These are phyloP conservation scores for Cavia aperea DNA, from an alignment of 2,113 vertebrate genomes.

Conservation along the genomic window DNA sequence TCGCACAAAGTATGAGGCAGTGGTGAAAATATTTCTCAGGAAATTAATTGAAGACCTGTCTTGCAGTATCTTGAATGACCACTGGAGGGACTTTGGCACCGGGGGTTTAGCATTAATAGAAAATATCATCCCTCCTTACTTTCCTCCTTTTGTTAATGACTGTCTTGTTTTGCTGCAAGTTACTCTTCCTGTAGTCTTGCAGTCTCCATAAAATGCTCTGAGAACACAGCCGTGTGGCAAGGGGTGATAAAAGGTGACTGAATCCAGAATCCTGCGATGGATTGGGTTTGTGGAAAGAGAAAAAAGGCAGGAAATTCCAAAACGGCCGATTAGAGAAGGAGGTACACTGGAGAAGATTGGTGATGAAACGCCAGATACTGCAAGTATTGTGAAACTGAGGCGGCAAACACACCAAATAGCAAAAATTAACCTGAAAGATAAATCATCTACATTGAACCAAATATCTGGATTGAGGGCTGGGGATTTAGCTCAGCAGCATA, in stretches of 20 bases:
- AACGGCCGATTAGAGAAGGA: neutral
- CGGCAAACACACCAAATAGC: neutral
- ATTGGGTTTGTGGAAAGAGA: neutral
- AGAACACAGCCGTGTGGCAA: too few relatives aligned
- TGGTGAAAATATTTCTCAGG: too few relatives aligned
- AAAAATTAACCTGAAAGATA: neutral
- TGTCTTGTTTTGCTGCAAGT: neutral
- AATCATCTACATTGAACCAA: neutral
- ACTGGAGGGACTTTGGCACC: constrained; percentile 60
- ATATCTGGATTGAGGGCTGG: neutral
- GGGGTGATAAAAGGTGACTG: neutral
- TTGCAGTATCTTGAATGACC: constrained; percentile 34
- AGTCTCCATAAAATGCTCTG: neutral
- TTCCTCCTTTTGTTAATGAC: neutral
- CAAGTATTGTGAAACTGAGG: neutral
- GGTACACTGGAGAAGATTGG: neutral
- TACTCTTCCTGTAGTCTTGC: neutral
- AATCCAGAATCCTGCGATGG: neutral
- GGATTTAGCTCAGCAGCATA: too few relatives aligned
- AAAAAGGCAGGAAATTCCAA: neutral
- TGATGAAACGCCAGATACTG: neutral
- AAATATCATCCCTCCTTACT: neutral
- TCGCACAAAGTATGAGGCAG: neutral
- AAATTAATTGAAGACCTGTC: neutral
- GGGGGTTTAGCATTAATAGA: neutral